These are phyloP conservation scores for Chaetodon trifascialis DNA, from an alignment of 2,113 vertebrate genomes.

Conservation along the genomic window DNA sequence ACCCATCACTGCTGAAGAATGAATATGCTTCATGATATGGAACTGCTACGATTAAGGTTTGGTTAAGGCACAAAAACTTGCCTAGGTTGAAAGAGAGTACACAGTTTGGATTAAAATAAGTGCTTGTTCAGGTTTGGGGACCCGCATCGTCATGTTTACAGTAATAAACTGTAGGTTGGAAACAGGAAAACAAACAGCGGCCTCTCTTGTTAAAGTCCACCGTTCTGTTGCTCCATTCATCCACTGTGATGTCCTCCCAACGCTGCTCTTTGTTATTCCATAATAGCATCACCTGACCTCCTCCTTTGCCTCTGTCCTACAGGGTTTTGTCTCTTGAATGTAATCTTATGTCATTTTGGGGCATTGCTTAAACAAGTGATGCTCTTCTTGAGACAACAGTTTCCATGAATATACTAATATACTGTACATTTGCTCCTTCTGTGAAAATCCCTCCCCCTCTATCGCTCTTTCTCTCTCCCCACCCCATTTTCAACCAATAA, in stretches of 20 bases:
- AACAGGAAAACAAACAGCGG: not conserved
- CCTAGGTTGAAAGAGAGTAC: not conserved
- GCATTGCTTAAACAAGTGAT: not conserved
- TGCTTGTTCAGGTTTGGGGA: too few species aligned
- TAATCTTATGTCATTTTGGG: not conserved
- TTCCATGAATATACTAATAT: not conserved
- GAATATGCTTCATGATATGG: not conserved
- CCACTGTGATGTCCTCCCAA: not conserved
- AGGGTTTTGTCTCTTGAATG: not conserved
- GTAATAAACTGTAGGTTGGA: not conserved
- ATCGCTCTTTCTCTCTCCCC: not conserved
- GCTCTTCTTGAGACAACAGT: not conserved
- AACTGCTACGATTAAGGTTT: not conserved
- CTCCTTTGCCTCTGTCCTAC: not conserved
- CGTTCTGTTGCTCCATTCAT: not conserved
- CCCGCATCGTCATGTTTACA: not conserved
- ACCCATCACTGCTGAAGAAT: not conserved
- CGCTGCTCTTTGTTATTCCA: not conserved
- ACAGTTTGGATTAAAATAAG: not conserved
- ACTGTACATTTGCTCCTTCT: slow-evolving; percentile 4
- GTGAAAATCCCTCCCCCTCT: not conserved
- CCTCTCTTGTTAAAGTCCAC: not conserved
- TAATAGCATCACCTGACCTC: not conserved
- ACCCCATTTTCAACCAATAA: slow-evolving; percentile 53
- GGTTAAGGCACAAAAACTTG: not conserved